phyloP scores from a whole-genome alignment of 2,113 vertebrate species.

The Hippoglossus stenolepis region DNA sequence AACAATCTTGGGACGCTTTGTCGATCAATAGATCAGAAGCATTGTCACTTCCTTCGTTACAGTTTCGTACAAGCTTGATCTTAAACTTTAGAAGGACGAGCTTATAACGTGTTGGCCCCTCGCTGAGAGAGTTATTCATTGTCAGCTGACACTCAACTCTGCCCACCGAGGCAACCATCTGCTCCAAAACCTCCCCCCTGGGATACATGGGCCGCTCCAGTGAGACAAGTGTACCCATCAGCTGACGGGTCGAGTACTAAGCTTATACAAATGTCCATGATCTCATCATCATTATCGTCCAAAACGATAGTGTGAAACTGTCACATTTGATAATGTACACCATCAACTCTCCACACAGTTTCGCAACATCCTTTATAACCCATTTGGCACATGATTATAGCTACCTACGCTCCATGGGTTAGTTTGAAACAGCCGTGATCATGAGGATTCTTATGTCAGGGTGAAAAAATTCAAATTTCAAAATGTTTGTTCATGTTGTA shows the following conservation, averaged over 20 bases:
- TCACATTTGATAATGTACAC: slow-evolving; percentile 34
- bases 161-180: slow-evolving; percentile 60
- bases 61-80: slow-evolving; percentile 23
- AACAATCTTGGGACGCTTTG: neutral
- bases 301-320: slow-evolving; percentile 31
- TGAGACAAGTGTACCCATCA: slow-evolving; percentile 38
- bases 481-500: neutral
- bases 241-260: slow-evolving; percentile 27
- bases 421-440: neutral
- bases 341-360: slow-evolving; percentile 17
- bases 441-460: neutral
- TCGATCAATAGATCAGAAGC: slow-evolving; percentile 35
- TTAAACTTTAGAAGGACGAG: slow-evolving; percentile 36
- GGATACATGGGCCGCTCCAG: slow-evolving; percentile 29
- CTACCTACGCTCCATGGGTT: neutral
- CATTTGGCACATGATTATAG: neutral
- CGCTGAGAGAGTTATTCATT: slow-evolving; percentile 61
- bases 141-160: slow-evolving; percentile 56
- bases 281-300: slow-evolving; percentile 19
- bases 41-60: slow-evolving; percentile 13
- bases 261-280: slow-evolving; percentile 41
- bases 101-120: slow-evolving; percentile 30
- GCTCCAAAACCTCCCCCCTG: slow-evolving; percentile 56
- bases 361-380: neutral
- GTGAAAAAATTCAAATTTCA: neutral